phyloP scores from a whole-genome alignment of 2,797 vertebrate genomes.

The Danio tinwini region DNA sequence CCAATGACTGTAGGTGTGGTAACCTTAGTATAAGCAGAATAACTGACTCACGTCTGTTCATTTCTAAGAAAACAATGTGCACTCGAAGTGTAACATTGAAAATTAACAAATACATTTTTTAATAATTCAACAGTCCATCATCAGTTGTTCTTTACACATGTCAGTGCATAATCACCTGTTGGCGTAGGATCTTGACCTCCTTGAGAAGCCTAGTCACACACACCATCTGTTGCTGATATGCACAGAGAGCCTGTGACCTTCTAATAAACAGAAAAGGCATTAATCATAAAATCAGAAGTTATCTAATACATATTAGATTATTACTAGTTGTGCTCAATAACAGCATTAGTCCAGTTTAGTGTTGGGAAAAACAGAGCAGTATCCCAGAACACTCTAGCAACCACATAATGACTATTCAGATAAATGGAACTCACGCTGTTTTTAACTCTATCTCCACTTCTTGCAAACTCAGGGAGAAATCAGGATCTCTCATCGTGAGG shows the following conservation, averaged over 20 bases:
- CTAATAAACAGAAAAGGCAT: slow-evolving; percentile 23
- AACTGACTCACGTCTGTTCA: too few species aligned
- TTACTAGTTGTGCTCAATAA: background rate
- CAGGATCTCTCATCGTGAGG: slow-evolving; percentile 36
- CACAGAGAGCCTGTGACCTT: slow-evolving; percentile 32
- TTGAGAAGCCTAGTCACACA: slow-evolving; percentile 47
- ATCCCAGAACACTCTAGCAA: background rate
- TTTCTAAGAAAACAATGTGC: too few species aligned
- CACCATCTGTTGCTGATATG: slow-evolving; percentile 36
- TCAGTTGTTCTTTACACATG: background rate
- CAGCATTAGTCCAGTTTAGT: background rate
- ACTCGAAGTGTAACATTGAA: too few species aligned
- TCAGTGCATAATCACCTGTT: slow-evolving; percentile 42
- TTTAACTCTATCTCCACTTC: slow-evolving; percentile 58
- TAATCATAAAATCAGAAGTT: background rate
- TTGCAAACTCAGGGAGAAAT: slow-evolving; percentile 37
- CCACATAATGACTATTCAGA: background rate
- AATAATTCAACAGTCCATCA: too few species aligned
- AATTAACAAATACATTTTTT: too few species aligned
- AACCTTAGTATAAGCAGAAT: too few species aligned
- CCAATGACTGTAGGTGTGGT: too few species aligned
- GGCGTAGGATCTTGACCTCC: slow-evolving; percentile 52
- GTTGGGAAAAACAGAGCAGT: background rate
- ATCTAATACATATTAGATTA: background rate
- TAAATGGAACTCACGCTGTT: slow-evolving; percentile 50